phyloP scores from a whole-genome alignment of 2,113 vertebrate species.

The Sylvietta virens region DNA sequence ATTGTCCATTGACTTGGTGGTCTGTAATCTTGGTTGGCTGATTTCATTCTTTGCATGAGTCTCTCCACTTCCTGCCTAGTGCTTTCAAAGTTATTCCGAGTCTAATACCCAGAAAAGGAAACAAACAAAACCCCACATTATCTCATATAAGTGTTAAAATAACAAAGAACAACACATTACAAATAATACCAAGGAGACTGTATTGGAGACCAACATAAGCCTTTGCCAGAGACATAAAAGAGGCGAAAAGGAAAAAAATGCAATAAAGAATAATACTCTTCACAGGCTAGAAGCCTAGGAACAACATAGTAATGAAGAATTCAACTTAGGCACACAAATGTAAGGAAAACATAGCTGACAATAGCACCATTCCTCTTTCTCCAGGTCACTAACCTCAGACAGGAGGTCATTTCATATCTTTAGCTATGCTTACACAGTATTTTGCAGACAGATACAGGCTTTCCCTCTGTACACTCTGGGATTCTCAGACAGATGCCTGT shows the following conservation, averaged over 20 bases:
- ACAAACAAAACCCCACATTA: background rate
- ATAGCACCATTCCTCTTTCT: background rate
- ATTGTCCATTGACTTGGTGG: constrained; percentile 92
- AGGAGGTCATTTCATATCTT: background rate
- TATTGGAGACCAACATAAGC: background rate
- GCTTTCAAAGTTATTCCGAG: constrained; percentile 98
- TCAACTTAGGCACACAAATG: background rate
- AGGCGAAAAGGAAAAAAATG: rapidly evolving
- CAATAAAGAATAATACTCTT: background rate
- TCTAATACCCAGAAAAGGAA: constrained; percentile 69
- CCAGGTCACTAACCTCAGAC: background rate
- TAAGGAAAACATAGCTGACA: background rate
- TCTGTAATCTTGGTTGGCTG: constrained; percentile 91
- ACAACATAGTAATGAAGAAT: background rate
- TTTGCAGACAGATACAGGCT: background rate
- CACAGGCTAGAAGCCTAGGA: background rate
- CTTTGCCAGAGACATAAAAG: background rate
- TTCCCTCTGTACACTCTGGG: background rate
- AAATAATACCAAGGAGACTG: background rate
- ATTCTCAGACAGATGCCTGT: background rate
- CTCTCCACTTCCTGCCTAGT: constrained; percentile 95
- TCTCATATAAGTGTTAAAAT: background rate
- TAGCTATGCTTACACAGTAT: background rate
- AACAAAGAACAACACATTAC: background rate
- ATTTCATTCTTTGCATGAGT: constrained; percentile 95